Percentiles rank a stretch among this genome's conserved stretches.
phyloP scores from a whole-genome alignment of 1,140 invertebrate genomes.

The Drosophila asahinai region DNA sequence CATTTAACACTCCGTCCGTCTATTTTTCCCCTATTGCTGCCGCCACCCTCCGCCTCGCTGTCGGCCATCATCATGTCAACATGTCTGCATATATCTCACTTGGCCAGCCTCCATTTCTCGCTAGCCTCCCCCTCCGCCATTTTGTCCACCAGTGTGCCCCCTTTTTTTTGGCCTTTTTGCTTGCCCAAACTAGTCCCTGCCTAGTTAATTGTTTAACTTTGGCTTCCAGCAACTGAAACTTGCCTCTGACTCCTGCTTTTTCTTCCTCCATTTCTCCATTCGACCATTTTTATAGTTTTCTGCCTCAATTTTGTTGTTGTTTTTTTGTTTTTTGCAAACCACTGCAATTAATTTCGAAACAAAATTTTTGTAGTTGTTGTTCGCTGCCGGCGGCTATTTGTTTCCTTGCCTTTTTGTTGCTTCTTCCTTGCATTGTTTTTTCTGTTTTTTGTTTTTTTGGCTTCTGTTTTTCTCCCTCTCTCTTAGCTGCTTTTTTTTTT shows the following conservation, averaged over 20 bases:
- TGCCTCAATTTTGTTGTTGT: slow-evolving; percentile 1
- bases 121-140: neutral
- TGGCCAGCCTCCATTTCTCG: neutral
- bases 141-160: neutral
- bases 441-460: neutral
- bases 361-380: slow-evolving; percentile 59
- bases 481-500: neutral
- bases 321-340: slow-evolving; percentile 32
- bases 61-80: slow-evolving; percentile 48
- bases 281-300: slow-evolving; percentile 23
- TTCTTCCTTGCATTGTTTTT: slow-evolving; percentile 35
- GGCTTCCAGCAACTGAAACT: slow-evolving; percentile 46
- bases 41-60: neutral
- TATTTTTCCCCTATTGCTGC: neutral
- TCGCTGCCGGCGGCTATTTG: slow-evolving; percentile 64
- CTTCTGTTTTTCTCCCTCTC: neutral
- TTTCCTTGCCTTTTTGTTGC: slow-evolving; percentile 45
- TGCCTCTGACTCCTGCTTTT: slow-evolving; percentile 20
- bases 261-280: neutral
- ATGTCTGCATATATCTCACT: slow-evolving; percentile 52
- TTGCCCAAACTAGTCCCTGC: slow-evolving; percentile 30
- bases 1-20: slow-evolving; percentile 32
- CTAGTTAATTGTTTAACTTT: slow-evolving; percentile 64
- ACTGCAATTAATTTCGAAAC: slow-evolving; percentile 77
- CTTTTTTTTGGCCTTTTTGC: neutral